phyloP scores from a whole-genome alignment of 2,888 invertebrate genomes.

The Pandemis heparana region DNA sequence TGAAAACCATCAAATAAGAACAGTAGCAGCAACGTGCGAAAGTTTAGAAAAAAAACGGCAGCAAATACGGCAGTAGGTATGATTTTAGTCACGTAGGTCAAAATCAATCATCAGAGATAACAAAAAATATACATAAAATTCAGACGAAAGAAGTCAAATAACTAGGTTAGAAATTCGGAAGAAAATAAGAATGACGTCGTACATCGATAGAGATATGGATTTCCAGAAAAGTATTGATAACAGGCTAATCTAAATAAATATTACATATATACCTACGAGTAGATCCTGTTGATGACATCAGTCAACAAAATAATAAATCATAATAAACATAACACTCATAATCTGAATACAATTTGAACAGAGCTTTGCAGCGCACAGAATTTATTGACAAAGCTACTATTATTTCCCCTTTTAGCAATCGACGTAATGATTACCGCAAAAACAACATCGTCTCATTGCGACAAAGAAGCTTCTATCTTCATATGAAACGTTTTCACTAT shows the following conservation, averaged over 20 bases:
- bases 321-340: not conserved
- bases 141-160: not conserved
- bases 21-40: not conserved
- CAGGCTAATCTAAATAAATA: slow-evolving; percentile 28
- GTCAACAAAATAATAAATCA: slow-evolving; percentile 7
- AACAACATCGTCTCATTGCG: not conserved
- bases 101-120: slow-evolving; percentile 9
- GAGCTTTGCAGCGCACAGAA: not conserved
- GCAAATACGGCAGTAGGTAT: not conserved
- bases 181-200: slow-evolving; percentile 21
- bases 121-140: not conserved
- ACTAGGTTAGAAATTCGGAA: slow-evolving; percentile 17
- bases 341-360: no score
- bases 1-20: not conserved
- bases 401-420: not conserved
- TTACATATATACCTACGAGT: not conserved
- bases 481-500: not conserved
- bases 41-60: not conserved
- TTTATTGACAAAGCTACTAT: not conserved
- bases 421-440: not conserved
- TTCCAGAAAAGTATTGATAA: slow-evolving; percentile 41
- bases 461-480: not conserved
- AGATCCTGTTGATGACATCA: slow-evolving; percentile 12
- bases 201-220: slow-evolving; percentile 31
- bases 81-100: slow-evolving; percentile 15